Conservation (phyloP, 2,888 invertebrate genomes). For the Lagria hirta region DNA sequence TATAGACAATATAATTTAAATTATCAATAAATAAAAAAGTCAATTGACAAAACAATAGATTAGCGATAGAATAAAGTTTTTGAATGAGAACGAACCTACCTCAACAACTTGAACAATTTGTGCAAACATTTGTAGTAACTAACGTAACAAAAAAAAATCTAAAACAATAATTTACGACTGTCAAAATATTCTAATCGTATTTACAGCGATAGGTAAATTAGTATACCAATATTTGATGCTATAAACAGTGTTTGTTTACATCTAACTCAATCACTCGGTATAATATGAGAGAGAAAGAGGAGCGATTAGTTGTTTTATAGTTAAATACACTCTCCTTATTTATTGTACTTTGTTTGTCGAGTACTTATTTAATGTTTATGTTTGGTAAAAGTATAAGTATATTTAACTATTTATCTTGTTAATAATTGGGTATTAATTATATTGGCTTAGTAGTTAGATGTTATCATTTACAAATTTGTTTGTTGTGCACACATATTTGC, state of each 20-base stretch:
- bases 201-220: conserved; percentile 46
- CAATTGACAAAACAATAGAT: conserved; percentile 8
- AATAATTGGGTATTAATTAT: conserved; percentile 42
- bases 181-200: conserved; percentile 44
- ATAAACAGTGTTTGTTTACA: conserved; percentile 46
- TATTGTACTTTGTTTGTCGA: conserved; percentile 35
- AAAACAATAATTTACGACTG: conserved; percentile 41
- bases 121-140: too few relatives aligned
- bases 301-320: conserved; percentile 26
- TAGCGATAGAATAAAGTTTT: conserved; percentile 14
- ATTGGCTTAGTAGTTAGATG: conserved; percentile 40
- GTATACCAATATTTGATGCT: conserved; percentile 48
- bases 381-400: conserved; percentile 37
- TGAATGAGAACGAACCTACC: conserved; percentile 26
- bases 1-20: conserved; percentile 9
- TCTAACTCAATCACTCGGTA: conserved; percentile 47
- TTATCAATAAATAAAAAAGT: conserved; percentile 13
- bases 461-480: conserved; percentile 34
- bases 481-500: conserved; percentile 27
- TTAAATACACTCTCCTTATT: conserved; percentile 28
- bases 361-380: conserved; percentile 39
- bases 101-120: conserved; percentile 32
- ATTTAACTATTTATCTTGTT: conserved; percentile 42
- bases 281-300: conserved; percentile 24
- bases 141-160: conserved; percentile 32